Conservation (phyloP, 2,113 vertebrate genomes). For the Gymnarchus niloticus region DNA sequence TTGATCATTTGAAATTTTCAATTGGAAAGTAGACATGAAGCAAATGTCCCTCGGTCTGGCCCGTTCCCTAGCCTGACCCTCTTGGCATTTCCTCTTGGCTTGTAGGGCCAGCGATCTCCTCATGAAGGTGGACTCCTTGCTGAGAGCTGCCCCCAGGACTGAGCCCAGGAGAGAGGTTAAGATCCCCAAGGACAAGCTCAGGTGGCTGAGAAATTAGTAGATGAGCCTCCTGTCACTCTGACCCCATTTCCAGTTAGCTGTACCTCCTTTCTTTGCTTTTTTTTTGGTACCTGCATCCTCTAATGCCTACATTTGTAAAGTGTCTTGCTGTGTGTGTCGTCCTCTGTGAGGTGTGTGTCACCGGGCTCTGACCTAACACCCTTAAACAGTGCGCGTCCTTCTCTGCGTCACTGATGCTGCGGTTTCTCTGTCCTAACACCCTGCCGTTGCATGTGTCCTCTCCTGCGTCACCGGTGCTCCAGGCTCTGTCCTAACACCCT, state of each 20-base stretch:
- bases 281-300: too few species aligned
- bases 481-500: too few species aligned
- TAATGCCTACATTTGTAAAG: neutral
- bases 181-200: constrained; percentile 74
- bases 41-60: neutral
- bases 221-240: neutral
- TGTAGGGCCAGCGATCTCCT: constrained; percentile 78
- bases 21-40: neutral
- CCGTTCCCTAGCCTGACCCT: neutral
- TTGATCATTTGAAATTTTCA: neutral
- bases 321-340: too few species aligned
- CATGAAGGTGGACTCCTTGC: constrained; percentile 86
- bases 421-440: too few species aligned
- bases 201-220: constrained; percentile 58
- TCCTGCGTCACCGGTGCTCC: too few species aligned
- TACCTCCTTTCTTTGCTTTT: neutral
- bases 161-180: constrained; percentile 66
- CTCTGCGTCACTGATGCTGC: too few species aligned
- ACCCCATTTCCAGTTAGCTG: neutral
- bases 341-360: too few species aligned
- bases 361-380: too few species aligned
- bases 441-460: too few species aligned
- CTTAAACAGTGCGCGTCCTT: too few species aligned
- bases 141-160: constrained; percentile 72
- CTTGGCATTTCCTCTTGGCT: neutral